Base-by-base conservation (phyloP, 2,888 invertebrate genomes). In the Trachelus iudaicus region DNA sequence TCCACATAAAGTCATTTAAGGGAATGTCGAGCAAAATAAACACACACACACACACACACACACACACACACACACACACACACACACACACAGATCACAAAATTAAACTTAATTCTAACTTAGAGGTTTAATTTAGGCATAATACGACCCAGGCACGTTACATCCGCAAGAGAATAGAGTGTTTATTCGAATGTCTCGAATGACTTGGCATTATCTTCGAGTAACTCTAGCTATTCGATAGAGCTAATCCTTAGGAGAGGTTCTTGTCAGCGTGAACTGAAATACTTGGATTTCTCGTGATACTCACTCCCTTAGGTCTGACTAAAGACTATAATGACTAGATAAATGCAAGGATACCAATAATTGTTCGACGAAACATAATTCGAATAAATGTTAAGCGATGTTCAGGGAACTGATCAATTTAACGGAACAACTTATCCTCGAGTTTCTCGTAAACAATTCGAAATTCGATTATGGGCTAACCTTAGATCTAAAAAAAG, bases 271-370 rank as follows among this genome's bases (percentile, higher is more conserved):
- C 15, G 15, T 40, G 6, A 6, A 40, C 6, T 15, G 40, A 40
- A 40, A 40, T 6, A 15, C 40, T 40, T 40, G 40, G 15, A 40
- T 15, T n/a, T 40, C 34, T 56, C 78, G 31, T 34, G 40, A 13
- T 33, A 30, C 69, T 73, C 73, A 12, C 69, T 33, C 69, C 33
- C 69, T 33, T 33, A 33, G 69, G 69, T 73, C 73, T 69, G 83
- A 84, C 83, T 85, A 90, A 86, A 77, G 85, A 85, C 89, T 90
- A 15, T 6, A 89, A 81, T 90, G 90, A 90, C 90, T 90, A 90
- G 90, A 90, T 85, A 83, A 85, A 88, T 89, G 87, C 88, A 86
- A 89, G 87, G 87, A 85, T 83, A 78, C 80, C 69, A 33, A 69
- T 33, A 33, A 69, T 33, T 33, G 69, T 33, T 69, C 69, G 69